Evolutionary conservation across 2,888 invertebrate species (phyloP), one percentile per base, ranked within the genome.

Genomic region (Apotomis turbidana): DNA sequence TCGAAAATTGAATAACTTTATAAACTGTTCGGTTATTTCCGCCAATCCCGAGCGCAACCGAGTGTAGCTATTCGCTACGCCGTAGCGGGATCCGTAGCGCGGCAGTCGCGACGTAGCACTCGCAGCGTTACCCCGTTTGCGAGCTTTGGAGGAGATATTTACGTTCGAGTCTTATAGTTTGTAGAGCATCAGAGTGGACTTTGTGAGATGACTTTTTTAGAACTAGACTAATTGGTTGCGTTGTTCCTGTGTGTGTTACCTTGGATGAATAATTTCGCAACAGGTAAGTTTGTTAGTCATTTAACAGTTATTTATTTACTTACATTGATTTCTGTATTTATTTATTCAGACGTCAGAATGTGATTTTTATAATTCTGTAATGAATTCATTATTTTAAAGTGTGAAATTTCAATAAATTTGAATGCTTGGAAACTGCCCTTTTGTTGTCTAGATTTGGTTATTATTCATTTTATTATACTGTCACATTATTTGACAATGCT

Each of bases 31-130:
- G 90, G 87, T 67, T 74, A 77, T 83, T 85, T 88, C 83, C 91
- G 90, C 76, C 82, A 77, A 77, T 80, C 74, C 82, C 90, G 89
- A 88, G 78, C 75, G 70, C 73, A 63, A 74, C 83, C 85, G 88
- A 85, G 78, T 77, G 79, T 80, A 81, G 84, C 80, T 85, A 85
- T 88, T 86, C 83, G 79, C 83, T 73, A 68, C 69, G 75, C 74
- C 74, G 80, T 76, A 85, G 77, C 78, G 77, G 78, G 80, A 80
- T 79, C 82, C 87, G 90, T 89, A 90, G 89, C 87, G 77, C 84
- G 86, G 86, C 86, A 92, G 93, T 92, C 85, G 87, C 83, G 83
- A 82, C 88, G 90, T 87, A 86, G 86, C 83, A 71, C 74, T 79
- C 87, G 90, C 88, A 88, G 85, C 80, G 74, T 68, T 69, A 73